phyloP scores from a whole-genome alignment of 2,888 invertebrate species.

The Pristionchus arcanus region DNA sequence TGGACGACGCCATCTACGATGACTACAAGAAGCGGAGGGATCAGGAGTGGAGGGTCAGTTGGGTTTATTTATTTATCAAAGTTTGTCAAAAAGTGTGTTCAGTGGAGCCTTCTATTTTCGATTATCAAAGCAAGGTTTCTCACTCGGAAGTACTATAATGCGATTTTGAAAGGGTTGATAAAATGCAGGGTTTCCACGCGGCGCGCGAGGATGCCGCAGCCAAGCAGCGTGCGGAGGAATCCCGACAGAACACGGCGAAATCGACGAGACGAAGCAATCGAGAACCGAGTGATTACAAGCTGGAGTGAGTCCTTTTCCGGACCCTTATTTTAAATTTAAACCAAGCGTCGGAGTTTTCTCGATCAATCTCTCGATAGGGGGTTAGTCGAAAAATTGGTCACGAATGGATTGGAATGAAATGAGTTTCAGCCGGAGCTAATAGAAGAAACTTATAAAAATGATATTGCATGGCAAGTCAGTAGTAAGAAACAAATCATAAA shows the following conservation, averaged over 20 bases:
- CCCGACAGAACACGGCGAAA: not conserved
- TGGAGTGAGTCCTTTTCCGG: constrained; percentile 1
- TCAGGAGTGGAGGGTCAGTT: constrained; percentile 54
- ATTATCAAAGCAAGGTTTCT: too few relatives aligned
- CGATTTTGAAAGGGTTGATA: too few relatives aligned
- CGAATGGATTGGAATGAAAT: too few relatives aligned
- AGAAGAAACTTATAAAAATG: not conserved
- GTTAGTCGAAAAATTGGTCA: too few relatives aligned
- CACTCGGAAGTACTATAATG: too few relatives aligned
- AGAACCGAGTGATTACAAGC: constrained; percentile 41
- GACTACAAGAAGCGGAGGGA: constrained; percentile 62
- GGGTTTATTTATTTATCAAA: not conserved
- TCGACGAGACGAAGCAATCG: not conserved
- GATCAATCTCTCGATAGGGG: too few relatives aligned
- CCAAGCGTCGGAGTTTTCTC: too few relatives aligned
- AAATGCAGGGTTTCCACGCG: not conserved
- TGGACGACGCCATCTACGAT: constrained; percentile 58
- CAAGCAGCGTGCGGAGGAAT: not conserved
- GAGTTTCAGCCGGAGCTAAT: not conserved
- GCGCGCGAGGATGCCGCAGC: not conserved
- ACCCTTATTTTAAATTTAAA: too few relatives aligned
- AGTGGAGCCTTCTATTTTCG: too few relatives aligned
- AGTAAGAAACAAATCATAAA: not conserved
- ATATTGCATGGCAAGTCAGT: too few relatives aligned
- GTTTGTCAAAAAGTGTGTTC: too few relatives aligned